Percentiles rank a stretch among this genome's conserved stretches.
These are phyloP conservation scores for Aphrophora alni DNA, from an alignment of 2,888 invertebrate species.

Conservation along the genomic window DNA sequence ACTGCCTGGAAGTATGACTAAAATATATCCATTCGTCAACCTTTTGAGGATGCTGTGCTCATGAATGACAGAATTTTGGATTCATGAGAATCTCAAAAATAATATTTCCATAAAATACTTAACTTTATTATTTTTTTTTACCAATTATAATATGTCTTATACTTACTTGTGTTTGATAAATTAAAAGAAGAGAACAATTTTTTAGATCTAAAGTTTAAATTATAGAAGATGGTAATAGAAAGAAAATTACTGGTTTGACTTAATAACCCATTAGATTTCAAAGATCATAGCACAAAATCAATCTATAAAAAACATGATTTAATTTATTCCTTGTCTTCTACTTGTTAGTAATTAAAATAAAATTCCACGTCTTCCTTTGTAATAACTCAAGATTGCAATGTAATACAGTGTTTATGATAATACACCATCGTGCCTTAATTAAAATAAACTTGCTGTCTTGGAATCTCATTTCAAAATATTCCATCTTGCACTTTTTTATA, in stretches of 20 bases:
- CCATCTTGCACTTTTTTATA: neutral
- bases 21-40: no score
- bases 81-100: no score
- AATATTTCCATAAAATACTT: no score
- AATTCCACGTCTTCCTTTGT: neutral
- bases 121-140: no score
- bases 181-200: no score
- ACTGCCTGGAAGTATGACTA: no score
- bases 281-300: neutral
- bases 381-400: neutral
- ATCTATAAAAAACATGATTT: neutral
- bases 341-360: neutral
- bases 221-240: neutral
- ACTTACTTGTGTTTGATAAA: neutral
- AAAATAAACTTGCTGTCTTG: neutral
- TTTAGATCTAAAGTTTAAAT: neutral
- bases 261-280: neutral
- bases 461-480: neutral
- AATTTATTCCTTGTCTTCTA: neutral
- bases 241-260: neutral
- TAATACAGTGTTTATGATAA: neutral
- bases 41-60: no score
- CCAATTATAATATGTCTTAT: neutral
- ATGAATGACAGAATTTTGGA: no score
- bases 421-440: neutral